Conservation (phyloP, 2,888 invertebrate species). For the Dinocampus coccinellae region DNA sequence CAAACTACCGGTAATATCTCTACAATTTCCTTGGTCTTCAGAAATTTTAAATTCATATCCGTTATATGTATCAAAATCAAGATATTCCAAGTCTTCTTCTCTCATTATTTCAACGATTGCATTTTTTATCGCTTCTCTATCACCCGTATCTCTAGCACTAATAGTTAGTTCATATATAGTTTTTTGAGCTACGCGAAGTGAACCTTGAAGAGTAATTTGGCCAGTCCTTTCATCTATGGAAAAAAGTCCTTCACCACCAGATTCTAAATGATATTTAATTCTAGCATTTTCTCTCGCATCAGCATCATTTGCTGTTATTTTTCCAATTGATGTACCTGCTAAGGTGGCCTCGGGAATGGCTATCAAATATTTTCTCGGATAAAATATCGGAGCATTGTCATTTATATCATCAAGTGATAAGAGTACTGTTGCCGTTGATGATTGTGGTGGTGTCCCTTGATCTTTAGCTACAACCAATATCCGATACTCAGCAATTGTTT, state of each 20-base stretch:
- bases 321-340: conserved; percentile 77
- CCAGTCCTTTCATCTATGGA: conserved; percentile 84
- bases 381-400: conserved; percentile 93
- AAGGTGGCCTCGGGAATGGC: conserved; percentile 79
- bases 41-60: conserved; percentile 86
- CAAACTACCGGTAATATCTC: conserved; percentile 66
- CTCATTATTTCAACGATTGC: conserved; percentile 87
- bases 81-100: conserved; percentile 77
- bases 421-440: conserved; percentile 89
- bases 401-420: conserved; percentile 88
- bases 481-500: conserved; percentile 82
- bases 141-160: conserved; percentile 86
- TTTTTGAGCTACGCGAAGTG: conserved; percentile 76
- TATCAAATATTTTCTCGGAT: conserved; percentile 88
- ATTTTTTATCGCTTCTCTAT: conserved; percentile 79
- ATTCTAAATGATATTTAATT: conserved; percentile 83
- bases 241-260: conserved; percentile 85
- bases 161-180: conserved; percentile 81
- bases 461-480: conserved; percentile 90
- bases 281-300: conserved; percentile 92
- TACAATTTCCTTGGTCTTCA: conserved; percentile 82
- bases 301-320: conserved; percentile 85
- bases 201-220: conserved; percentile 78
- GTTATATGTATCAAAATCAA: conserved; percentile 82
- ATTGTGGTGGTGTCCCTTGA: conserved; percentile 90